phyloP scores from a whole-genome alignment of 2,113 vertebrate genomes.

The Sinocyclocheilus anophthalmus region DNA sequence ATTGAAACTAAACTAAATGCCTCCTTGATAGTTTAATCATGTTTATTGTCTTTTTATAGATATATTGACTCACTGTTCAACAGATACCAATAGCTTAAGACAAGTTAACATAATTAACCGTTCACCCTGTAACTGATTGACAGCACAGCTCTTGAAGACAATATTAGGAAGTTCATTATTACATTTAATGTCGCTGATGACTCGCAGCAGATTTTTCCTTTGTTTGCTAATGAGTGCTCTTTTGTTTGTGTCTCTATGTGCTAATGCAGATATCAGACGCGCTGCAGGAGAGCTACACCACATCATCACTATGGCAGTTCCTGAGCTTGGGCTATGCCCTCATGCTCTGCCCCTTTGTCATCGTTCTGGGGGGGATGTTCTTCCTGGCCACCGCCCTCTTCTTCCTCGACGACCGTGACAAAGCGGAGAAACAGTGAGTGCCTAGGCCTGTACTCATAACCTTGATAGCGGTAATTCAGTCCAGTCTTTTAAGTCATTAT shows the following conservation, averaged over 20 bases:
- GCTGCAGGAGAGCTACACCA: slow-evolving; percentile 88
- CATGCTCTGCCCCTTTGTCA: slow-evolving; percentile 97
- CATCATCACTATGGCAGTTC: slow-evolving; percentile 92
- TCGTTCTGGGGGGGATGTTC: slow-evolving; percentile 97
- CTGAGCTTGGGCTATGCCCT: slow-evolving; percentile 96
- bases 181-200: background rate
- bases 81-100: background rate
- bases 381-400: slow-evolving; percentile 97
- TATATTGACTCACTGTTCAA: background rate
- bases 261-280: slow-evolving; percentile 88
- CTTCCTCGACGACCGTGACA: slow-evolving; percentile 91
- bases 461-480: background rate
- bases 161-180: slow-evolving; percentile 32
- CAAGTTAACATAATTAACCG: background rate
- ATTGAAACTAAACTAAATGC: background rate
- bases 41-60: background rate
- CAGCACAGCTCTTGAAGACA: slow-evolving; percentile 4
- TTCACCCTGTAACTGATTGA: background rate
- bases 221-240: slow-evolving; percentile 36
- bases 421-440: slow-evolving; percentile 85
- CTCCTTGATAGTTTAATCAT: background rate
- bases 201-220: slow-evolving; percentile 19
- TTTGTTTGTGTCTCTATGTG: slow-evolving; percentile 46
- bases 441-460: slow-evolving; percentile 15
- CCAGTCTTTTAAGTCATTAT: background rate